Base-by-base conservation (phyloP, 2,797 vertebrate genomes). In the Dicrostonyx torquatus region DNA sequence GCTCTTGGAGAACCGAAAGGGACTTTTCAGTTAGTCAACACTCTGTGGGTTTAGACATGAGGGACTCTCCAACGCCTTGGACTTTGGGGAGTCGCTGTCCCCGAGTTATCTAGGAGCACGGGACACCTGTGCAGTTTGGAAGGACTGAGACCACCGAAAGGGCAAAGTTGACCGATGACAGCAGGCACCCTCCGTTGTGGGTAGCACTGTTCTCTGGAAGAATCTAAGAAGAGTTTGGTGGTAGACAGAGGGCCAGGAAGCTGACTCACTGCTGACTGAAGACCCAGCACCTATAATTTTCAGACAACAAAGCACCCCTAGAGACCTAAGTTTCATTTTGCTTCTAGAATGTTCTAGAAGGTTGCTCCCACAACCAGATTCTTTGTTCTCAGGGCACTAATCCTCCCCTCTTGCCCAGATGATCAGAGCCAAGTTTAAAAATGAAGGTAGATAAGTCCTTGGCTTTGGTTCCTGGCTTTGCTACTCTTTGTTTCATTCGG, bases 301-400 rank as follows among this genome's bases (percentile, higher is more conserved):
- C 85, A 45, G 79, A 88, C 18, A 90, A 93, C 48, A 90, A 76
- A 89, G 55, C 26, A 29, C 55, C 55, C 43, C 22, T 40, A 58
- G 37, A 89, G 29, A 89, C 26, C 26, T 0, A 20, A 77, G 70
- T 80, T 55, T 70, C 50, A 20, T 50, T 75, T 43, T 60, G 22
- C 50, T 86, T 96, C 93, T 85, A 84, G 94, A 97, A 96, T 45
- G 40, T 94, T 96, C 96, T 94, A 40, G 45, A 83, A 89, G 73
- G 70, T 94, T 92, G n/a, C 3, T 87, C 76, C 45, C 4, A 91
- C 79, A 58, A 34, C 64, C 62, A 53, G 53, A 7, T 13, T 84
- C 43, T 90, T 96, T 50, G 82, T 93, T 80, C 53, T 60, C 40
- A 89, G 70, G 43, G 29, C 43, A 31, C 9, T 45, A 87, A 12